phyloP scores from a whole-genome alignment of 1,140 invertebrate genomes.

The Diorhabda elongata region DNA sequence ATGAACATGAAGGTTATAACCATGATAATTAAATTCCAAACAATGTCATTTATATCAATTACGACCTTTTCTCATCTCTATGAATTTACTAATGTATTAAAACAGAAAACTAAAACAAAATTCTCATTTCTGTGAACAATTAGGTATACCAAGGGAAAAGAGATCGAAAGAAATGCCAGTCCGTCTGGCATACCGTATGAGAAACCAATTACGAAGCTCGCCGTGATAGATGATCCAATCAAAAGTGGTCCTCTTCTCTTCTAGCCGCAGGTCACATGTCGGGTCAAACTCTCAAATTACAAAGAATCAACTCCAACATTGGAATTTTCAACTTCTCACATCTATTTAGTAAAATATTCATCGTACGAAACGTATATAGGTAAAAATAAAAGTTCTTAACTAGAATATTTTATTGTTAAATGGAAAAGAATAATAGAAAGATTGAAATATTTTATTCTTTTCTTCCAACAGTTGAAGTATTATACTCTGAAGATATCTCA shows the following conservation, averaged over 20 bases:
- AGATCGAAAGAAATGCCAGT: not conserved
- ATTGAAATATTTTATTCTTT: too few species aligned
- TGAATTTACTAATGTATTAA: too few species aligned
- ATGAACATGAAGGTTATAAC: too few species aligned
- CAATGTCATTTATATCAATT: too few species aligned
- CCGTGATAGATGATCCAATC: conserved; percentile 45
- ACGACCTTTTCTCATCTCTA: too few species aligned
- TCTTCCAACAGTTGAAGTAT: too few species aligned
- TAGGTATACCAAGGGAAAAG: not conserved
- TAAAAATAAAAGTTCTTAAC: too few species aligned
- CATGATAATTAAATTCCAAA: too few species aligned
- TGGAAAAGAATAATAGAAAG: too few species aligned
- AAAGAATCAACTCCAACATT: conserved; percentile 20
- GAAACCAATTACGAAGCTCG: conserved; percentile 43
- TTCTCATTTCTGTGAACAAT: not conserved
- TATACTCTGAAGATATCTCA: conserved; percentile 6
- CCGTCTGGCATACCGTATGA: conserved; percentile 31
- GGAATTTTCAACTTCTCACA: not conserved
- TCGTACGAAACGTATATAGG: too few species aligned
- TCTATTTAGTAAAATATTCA: not conserved
- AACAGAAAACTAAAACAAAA: too few species aligned
- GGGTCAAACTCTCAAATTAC: conserved; percentile 35
- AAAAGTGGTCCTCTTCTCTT: conserved; percentile 30
- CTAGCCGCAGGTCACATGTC: conserved; percentile 33
- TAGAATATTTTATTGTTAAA: too few species aligned